Base-by-base conservation (phyloP, 2,113 vertebrate species). In the Trogon surrucura region DNA sequence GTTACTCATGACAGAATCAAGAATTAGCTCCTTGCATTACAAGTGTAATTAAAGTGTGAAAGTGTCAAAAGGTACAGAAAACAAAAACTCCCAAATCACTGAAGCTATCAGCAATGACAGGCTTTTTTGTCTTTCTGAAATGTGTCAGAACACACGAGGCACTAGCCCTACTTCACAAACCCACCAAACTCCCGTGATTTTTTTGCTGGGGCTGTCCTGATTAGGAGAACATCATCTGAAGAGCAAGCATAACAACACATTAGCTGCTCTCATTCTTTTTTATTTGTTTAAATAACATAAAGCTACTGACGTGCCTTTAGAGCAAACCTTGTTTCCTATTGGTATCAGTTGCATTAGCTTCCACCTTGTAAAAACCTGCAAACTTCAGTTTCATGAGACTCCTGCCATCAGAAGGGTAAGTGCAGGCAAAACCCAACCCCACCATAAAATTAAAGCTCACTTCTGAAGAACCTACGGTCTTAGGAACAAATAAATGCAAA, bases 281-380 rank as follows among this genome's bases (percentile, higher is more conserved):
- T 41, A 38, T 80, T 85, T 90, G 62, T 92, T 95, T 93, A 85
- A 92, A 80, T 60, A 90, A 80, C 67, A 67, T 11, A 69, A 48
- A 9, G 62, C 72, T 88, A 47, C 75, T 85, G 58, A 67, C 29
- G 22, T 77, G 71, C 61, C 82, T 80, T 85, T 27, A 45, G 44
- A 88, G 19, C 45, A 85, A 90, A 88, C 27, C 44, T 58, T 74
- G 69, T 64, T 90, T 75, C 74, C 71, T 75, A 54, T 2, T 71
- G 71, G 71, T 80, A 45, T 21, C 18, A 75, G 47, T 41, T 54
- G 34, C 64, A 51, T 69, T 69, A 70, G 56, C 53, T 91, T 88
- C 58, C 67, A 70, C 70, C 86, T 91, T 78, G 69, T 83, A 95
- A 80, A 94, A 91, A 80, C 62, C 48, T 36, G 7, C 16, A 16